These are phyloP conservation scores for Allacma fusca DNA, from an alignment of 2,888 invertebrate species.

Conservation along the genomic window DNA sequence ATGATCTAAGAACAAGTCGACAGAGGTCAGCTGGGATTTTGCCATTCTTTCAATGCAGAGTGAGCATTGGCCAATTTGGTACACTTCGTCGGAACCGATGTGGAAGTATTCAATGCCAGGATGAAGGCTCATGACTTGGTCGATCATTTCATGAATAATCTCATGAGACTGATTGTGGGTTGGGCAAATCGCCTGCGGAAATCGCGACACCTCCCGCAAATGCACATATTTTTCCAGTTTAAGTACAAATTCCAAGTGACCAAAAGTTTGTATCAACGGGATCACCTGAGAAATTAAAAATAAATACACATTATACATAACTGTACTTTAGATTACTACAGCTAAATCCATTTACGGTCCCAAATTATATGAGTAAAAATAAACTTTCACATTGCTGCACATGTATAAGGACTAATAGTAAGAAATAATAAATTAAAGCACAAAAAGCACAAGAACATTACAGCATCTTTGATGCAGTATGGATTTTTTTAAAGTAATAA, in stretches of 20 bases:
- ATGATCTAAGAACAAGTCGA: constrained; percentile 72
- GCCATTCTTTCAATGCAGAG: constrained; percentile 67
- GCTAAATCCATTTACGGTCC: too few species aligned
- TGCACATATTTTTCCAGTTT: constrained; percentile 75
- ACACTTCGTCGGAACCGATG: constrained; percentile 86
- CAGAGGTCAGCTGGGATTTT: constrained; percentile 66
- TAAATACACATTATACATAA: too few species aligned
- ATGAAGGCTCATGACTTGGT: constrained; percentile 73
- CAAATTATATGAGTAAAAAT: too few species aligned
- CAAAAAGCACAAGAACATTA: background rate
- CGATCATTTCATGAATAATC: constrained; percentile 74
- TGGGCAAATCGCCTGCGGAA: constrained; percentile 75
- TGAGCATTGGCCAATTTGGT: constrained; percentile 73
- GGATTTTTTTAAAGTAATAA: too few species aligned
- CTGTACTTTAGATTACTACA: too few species aligned
- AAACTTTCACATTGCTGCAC: too few species aligned
- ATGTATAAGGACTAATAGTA: too few species aligned
- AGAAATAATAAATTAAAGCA: too few species aligned
- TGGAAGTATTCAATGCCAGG: constrained; percentile 71
- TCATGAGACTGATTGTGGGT: constrained; percentile 69
- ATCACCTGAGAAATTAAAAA: constrained; percentile 13
- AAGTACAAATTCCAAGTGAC: constrained; percentile 81
- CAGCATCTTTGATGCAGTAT: constrained; percentile 7
- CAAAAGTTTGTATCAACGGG: constrained; percentile 80
- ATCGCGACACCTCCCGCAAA: constrained; percentile 72